Evolutionary conservation across 2,113 vertebrate species (phyloP), one percentile per base, ranked within the genome.

Genomic region (Hemiprocne comata): DNA sequence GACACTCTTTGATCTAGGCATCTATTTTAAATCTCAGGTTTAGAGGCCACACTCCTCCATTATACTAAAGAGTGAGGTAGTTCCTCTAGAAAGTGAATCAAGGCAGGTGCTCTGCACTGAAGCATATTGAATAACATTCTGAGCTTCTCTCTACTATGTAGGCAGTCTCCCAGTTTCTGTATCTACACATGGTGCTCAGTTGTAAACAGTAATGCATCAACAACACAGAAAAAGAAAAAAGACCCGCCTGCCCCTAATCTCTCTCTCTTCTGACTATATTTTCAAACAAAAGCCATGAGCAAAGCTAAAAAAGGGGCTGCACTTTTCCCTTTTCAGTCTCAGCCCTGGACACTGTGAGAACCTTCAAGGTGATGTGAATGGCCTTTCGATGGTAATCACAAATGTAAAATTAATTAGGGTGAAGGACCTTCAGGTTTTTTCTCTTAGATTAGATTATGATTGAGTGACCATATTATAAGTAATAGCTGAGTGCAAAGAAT

Each of bases 231-330:
- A 57, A 34, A n/a, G 4, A 23, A 54, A 60, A 46, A 66, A 51
- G 8, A n/a, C 13, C 9, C 9, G 6, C 33, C 17, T 2, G 15
- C 24, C 8, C 7, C 51, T 53, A 29, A 25, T 1, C 5, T 2
- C 5, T 3, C 0, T 42, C 24, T 19, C 13, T 50, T 76, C 44
- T 38, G n/a, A 51, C 18, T 20, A 1, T 6, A 53, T 57, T 83
- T 74, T 81, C 34, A 67, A 77, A 62, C 11, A 79, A 90, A 79
- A 72, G 46, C 25, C 2, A 1, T 24, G 10, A 70, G 5, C 11
- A 57, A 88, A 80, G 13, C 24, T 80, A 66, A 62, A 78, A 51
- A 80, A 42, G 1, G 4, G 9, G 9, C 14, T 53, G 66, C 21
- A 10, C 2, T 13, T 73, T 54, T 70, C 36, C 11, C 13, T 40